Evolutionary conservation across 2,888 invertebrate species (phyloP).

Genomic region (Diarsia mendica): DNA sequence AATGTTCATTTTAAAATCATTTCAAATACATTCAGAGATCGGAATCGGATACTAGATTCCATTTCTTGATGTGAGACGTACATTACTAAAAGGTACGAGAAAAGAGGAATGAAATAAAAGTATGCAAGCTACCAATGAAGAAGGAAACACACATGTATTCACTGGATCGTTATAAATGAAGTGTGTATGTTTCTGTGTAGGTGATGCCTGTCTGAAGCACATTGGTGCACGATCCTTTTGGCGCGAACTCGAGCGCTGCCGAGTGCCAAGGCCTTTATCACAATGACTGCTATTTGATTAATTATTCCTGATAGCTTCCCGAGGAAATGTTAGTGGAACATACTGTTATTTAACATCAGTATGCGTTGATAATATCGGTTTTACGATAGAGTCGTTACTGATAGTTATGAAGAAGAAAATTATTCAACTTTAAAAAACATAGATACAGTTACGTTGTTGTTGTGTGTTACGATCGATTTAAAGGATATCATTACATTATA

Average conservation of each 20-base stretch:
- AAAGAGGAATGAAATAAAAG: neutral
- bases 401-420: neutral
- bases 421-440: no score
- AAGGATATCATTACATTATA: neutral
- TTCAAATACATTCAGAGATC: constrained; percentile 15
- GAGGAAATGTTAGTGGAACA: constrained; percentile 23
- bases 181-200: constrained; percentile 19
- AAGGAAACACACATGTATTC: constrained; percentile 14
- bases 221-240: constrained; percentile 41
- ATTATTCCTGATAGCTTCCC: constrained; percentile 51
- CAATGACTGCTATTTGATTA: constrained; percentile 51
- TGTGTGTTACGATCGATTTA: no score
- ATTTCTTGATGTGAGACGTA: constrained; percentile 11
- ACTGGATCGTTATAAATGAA: constrained; percentile 20
- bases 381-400: neutral
- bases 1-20: constrained; percentile 28
- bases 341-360: constrained; percentile 18
- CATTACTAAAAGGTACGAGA: neutral
- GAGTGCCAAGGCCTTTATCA: constrained; percentile 51
- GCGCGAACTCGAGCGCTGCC: constrained; percentile 35
- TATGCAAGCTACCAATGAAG: neutral
- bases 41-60: neutral
- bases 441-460: no score
- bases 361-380: neutral
- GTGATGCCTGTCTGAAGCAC: constrained; percentile 28